A percentile compares a stretch with the other conserved stretches of the same genome.
These are phyloP conservation scores for Sinohyriopsis cumingii DNA, from an alignment of 2,888 invertebrate genomes.

Conservation along the genomic window DNA sequence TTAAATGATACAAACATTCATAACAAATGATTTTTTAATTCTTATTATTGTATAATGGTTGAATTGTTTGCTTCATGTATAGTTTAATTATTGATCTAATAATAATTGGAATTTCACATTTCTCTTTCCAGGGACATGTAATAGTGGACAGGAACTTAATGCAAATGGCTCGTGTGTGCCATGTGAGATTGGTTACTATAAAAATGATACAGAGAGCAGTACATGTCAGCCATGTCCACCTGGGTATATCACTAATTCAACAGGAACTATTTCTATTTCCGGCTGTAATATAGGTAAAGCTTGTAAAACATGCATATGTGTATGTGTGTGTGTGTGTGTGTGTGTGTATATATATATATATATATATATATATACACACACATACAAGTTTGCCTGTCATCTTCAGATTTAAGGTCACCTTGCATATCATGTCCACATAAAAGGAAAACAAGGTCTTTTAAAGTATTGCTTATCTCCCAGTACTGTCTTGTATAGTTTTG, in stretches of 20 bases:
- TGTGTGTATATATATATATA: too few species aligned
- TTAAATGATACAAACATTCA: background rate
- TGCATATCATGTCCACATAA: too few species aligned
- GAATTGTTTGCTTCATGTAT: background rate
- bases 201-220: conserved; percentile 24
- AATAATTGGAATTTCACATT: background rate
- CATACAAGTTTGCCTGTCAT: too few species aligned
- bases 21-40: background rate
- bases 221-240: conserved; percentile 71
- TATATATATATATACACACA: too few species aligned
- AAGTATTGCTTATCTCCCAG: too few species aligned
- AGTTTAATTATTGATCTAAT: background rate
- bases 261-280: conserved; percentile 84
- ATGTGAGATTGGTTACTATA: conserved; percentile 47
- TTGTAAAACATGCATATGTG: too few species aligned
- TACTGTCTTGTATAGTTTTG: too few species aligned
- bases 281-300: conserved; percentile 46
- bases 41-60: background rate
- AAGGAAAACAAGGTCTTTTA: too few species aligned
- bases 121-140: conserved; percentile 40
- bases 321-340: too few species aligned
- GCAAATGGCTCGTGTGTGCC: conserved; percentile 92
- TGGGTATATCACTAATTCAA: conserved; percentile 89
- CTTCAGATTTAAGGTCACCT: too few species aligned
- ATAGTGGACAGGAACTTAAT: conserved; percentile 67